A percentile compares a stretch with the other conserved stretches of the same genome.
These are phyloP conservation scores for Amiota minor DNA, from an alignment of 2,888 invertebrate genomes.

Conservation along the genomic window DNA sequence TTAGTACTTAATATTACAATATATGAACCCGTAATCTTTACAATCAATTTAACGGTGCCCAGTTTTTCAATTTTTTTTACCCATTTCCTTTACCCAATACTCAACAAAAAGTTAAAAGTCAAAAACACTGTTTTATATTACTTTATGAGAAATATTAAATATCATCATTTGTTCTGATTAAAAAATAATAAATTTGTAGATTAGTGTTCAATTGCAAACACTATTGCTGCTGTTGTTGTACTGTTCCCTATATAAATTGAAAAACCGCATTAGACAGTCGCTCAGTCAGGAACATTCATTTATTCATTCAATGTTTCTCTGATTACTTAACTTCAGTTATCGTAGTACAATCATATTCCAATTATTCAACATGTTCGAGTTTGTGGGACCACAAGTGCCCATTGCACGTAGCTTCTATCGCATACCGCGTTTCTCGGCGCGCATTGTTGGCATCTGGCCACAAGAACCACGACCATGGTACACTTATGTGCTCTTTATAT, in stretches of 20 bases:
- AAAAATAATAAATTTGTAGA: too few relatives aligned
- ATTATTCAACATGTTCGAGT: conserved; percentile 6
- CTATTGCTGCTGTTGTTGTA: not conserved
- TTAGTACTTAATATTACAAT: too few relatives aligned
- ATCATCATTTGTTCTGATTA: too few relatives aligned
- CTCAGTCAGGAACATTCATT: not conserved
- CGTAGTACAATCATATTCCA: not conserved
- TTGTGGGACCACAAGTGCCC: conserved; percentile 39
- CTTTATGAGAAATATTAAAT: too few relatives aligned
- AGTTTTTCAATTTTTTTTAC: too few relatives aligned
- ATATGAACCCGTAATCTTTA: too few relatives aligned
- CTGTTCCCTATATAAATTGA: not conserved
- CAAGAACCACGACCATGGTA: conserved; percentile 44
- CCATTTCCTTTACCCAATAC: too few relatives aligned
- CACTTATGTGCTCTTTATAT: conserved; percentile 49
- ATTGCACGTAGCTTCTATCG: conserved; percentile 61
- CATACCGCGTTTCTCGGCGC: conserved; percentile 60
- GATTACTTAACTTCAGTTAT: not conserved
- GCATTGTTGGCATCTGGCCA: conserved; percentile 69
- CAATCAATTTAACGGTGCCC: too few relatives aligned
- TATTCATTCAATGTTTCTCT: not conserved
- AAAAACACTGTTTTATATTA: too few relatives aligned
- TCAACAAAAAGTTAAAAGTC: too few relatives aligned
- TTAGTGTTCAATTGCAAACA: too few relatives aligned
- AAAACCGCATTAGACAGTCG: not conserved